Conservation (phyloP, 2,888 invertebrate genomes). For the Digitonthophagus gazella region DNA sequence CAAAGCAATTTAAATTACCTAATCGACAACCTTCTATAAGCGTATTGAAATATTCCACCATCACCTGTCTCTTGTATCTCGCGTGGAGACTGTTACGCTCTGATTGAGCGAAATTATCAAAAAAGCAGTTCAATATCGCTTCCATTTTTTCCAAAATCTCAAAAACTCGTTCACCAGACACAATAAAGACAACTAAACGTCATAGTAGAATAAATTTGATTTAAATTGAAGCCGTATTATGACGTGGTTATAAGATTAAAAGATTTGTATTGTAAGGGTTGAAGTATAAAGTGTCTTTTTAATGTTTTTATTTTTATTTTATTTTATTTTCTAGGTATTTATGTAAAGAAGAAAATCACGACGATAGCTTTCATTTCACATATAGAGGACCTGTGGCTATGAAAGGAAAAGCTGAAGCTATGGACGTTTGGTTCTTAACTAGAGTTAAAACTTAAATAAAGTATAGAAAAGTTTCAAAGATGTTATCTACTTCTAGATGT, state of each 20-base stretch:
- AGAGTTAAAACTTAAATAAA: slow-evolving; percentile 19
- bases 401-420: slow-evolving; percentile 92
- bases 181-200: too few species aligned
- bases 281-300: too few species aligned
- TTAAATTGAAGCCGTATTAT: not conserved
- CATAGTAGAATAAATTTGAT: too few species aligned
- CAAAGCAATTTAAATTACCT: slow-evolving; percentile 39
- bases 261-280: not conserved
- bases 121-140: slow-evolving; percentile 75
- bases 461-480: not conserved
- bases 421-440: slow-evolving; percentile 89
- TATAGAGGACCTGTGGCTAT: slow-evolving; percentile 86
- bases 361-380: slow-evolving; percentile 79
- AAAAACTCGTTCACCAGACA: too few species aligned
- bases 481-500: too few species aligned
- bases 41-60: slow-evolving; percentile 76
- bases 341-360: slow-evolving; percentile 76
- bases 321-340: slow-evolving; percentile 65
- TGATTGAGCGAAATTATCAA: slow-evolving; percentile 70
- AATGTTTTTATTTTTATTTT: not conserved
- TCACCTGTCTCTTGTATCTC: slow-evolving; percentile 66
- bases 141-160: too few species aligned
- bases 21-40: slow-evolving; percentile 68
- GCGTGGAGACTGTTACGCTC: slow-evolving; percentile 72
- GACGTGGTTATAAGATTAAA: not conserved